These are phyloP conservation scores for Bemisia tabaci DNA, from an alignment of 1,140 invertebrate species.

Conservation along the genomic window DNA sequence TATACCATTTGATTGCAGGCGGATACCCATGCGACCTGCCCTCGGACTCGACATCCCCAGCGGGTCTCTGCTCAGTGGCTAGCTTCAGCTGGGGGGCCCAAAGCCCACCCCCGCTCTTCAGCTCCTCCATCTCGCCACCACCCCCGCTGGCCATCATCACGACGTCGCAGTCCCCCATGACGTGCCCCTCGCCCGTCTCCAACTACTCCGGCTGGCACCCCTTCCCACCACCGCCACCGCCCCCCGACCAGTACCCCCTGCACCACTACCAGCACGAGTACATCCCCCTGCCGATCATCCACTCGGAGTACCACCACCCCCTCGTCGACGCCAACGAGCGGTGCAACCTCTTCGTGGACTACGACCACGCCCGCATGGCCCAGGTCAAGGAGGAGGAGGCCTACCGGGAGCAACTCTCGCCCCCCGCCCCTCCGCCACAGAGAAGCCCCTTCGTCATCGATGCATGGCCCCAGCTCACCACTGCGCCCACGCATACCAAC, in stretches of 20 bases:
- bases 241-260: background rate
- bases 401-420: background rate
- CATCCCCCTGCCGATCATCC: background rate
- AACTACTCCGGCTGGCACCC: background rate
- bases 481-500: background rate
- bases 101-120: background rate
- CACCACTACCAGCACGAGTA: background rate
- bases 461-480: background rate
- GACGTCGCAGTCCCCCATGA: background rate
- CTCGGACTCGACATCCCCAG: background rate
- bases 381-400: too few relatives aligned
- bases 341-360: background rate
- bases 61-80: background rate
- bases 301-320: background rate
- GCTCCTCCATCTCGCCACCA: background rate
- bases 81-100: background rate
- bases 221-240: background rate
- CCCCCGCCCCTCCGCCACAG: background rate
- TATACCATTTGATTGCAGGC: background rate
- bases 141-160: background rate
- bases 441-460: background rate
- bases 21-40: background rate
- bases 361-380: background rate
- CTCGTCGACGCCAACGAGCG: background rate
- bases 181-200: background rate